A percentile compares a stretch with the other conserved stretches of the same genome.
Conservation (phyloP, 2,888 invertebrate species). For the Serrognathus titanus region DNA sequence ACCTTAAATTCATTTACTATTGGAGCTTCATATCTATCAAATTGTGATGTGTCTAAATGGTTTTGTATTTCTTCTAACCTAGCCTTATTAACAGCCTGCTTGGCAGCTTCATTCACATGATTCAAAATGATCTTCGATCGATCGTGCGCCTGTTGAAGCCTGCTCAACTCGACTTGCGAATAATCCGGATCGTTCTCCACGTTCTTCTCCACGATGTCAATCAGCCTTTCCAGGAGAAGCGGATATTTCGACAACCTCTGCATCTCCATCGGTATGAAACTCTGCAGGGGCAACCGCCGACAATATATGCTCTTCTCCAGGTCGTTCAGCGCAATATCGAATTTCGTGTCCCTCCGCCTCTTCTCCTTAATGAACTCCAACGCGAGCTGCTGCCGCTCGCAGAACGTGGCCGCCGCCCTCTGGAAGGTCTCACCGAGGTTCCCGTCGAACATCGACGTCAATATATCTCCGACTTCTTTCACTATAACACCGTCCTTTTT, state of each 20-base stretch:
- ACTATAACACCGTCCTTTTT: constrained; percentile 67
- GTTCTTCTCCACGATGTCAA: constrained; percentile 37
- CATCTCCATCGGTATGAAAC: constrained; percentile 84
- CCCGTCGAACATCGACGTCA: constrained; percentile 78
- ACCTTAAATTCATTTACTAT: constrained; percentile 61
- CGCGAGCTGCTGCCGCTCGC: constrained; percentile 83
- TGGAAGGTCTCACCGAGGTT: constrained; percentile 73
- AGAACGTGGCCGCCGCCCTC: constrained; percentile 76
- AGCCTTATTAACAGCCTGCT: constrained; percentile 70
- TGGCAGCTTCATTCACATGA: constrained; percentile 78
- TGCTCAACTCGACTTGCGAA: constrained; percentile 52
- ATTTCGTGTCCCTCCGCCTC: constrained; percentile 75
- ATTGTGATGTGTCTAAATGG: constrained; percentile 66
- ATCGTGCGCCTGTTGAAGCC: constrained; percentile 66
- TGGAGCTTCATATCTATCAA: constrained; percentile 61
- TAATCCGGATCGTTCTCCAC: constrained; percentile 26
- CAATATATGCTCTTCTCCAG: constrained; percentile 80
- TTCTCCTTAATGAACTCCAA: constrained; percentile 75
- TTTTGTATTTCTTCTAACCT: constrained; percentile 74
- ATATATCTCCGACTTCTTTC: constrained; percentile 71
- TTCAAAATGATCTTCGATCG: constrained; percentile 77
- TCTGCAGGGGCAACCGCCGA: constrained; percentile 76
- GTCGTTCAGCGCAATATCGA: constrained; percentile 71
- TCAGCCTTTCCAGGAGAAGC: constrained; percentile 68
- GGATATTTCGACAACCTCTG: constrained; percentile 86